phyloP scores from a whole-genome alignment of 2,113 vertebrate species.

The Perognathus longimembris region DNA sequence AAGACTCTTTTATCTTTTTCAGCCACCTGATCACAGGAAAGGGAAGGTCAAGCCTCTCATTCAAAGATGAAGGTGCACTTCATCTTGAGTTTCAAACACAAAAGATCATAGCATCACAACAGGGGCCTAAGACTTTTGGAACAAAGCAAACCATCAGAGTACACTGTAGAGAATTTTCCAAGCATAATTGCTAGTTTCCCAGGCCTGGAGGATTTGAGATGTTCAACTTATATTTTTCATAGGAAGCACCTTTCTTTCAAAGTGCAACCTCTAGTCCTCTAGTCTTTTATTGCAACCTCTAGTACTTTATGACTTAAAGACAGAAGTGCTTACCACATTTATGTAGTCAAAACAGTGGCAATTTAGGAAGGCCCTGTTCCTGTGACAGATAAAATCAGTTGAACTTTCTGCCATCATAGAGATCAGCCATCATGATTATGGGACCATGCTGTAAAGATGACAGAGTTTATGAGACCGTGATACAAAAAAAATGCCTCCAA shows the following conservation, averaged over 20 bases:
- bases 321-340: constrained; percentile 24
- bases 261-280: constrained; percentile 38
- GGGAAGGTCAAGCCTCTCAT: constrained; percentile 70
- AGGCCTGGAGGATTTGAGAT: constrained; percentile 47
- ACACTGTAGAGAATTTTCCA: constrained; percentile 46
- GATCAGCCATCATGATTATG: constrained; percentile 34
- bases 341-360: constrained; percentile 59
- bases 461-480: constrained; percentile 32
- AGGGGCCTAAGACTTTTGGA: constrained; percentile 53
- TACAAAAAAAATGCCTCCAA: background rate
- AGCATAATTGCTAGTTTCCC: constrained; percentile 49
- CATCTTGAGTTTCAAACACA: constrained; percentile 70
- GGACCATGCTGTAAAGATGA: constrained; percentile 14
- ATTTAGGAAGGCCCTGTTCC: constrained; percentile 39
- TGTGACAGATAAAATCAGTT: constrained; percentile 37
- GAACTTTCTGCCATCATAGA: constrained; percentile 43
- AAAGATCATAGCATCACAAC: constrained; percentile 68
- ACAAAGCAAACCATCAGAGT: constrained; percentile 34
- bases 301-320: constrained; percentile 43
- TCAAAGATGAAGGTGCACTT: constrained; percentile 77
- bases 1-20: constrained; percentile 74
- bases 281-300: constrained; percentile 8
- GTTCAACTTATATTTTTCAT: constrained; percentile 37
- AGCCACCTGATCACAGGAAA: constrained; percentile 72
- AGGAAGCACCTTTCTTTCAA: constrained; percentile 28